Evolutionary conservation across 2,888 invertebrate genomes (phyloP).

Genomic region (Zaprionus lineosus): DNA sequence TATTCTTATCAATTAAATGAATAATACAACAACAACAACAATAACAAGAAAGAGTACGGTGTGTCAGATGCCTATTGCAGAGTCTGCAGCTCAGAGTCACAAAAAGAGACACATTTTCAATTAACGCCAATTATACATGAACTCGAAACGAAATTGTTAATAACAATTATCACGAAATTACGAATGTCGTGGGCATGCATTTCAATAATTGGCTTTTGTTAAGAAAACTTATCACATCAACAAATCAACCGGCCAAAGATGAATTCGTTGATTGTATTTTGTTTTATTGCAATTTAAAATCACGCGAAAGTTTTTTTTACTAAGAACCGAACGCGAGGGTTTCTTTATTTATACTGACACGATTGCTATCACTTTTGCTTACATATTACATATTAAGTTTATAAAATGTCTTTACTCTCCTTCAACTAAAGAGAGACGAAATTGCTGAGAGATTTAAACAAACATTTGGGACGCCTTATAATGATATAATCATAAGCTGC

Average conservation of each 20-base stretch:
- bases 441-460: constrained; percentile 18
- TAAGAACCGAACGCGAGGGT: constrained; percentile 62
- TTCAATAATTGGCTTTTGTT: constrained; percentile 19
- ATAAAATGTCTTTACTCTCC: constrained; percentile 30
- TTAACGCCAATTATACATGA: constrained; percentile 73
- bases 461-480: not conserved
- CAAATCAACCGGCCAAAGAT: constrained; percentile 21
- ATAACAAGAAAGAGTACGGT: constrained; percentile 4
- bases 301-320: constrained; percentile 12
- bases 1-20: constrained; percentile 71
- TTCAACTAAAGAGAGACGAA: constrained; percentile 6
- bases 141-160: constrained; percentile 62
- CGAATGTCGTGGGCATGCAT: constrained; percentile 37
- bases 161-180: constrained; percentile 54
- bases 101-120: constrained; percentile 50
- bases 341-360: constrained; percentile 71
- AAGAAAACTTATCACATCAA: constrained; percentile 20
- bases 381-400: constrained; percentile 47
- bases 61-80: constrained; percentile 20
- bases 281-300: constrained; percentile 20
- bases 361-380: constrained; percentile 44
- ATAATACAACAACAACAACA: constrained; percentile 33
- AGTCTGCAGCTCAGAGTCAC: constrained; percentile 22
- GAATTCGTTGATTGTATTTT: constrained; percentile 9
- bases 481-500: too few species aligned